phyloP scores from a whole-genome alignment of 2,113 vertebrate species.

The Oceanodroma tethys region DNA sequence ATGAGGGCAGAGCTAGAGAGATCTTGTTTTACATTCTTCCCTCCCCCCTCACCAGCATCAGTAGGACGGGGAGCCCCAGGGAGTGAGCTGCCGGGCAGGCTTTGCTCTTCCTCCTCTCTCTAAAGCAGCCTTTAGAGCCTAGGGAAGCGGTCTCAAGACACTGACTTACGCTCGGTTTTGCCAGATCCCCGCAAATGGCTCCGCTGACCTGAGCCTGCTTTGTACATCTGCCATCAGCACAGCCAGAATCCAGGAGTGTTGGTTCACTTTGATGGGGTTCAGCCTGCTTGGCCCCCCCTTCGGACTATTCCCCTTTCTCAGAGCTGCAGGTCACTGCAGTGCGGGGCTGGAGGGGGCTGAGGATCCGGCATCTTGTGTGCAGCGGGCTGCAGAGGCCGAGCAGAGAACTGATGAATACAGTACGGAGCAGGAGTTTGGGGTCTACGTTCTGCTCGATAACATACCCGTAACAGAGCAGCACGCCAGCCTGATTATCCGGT shows the following conservation, averaged over 20 bases:
- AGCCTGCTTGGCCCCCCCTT: not conserved
- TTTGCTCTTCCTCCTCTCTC: not conserved
- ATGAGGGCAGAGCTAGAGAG: not conserved
- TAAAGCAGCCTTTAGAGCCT: not conserved
- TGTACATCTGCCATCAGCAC: not conserved
- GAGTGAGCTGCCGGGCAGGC: not conserved
- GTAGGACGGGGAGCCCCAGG: not conserved
- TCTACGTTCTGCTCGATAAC: not conserved
- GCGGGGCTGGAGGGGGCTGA: not conserved
- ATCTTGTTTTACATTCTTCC: not conserved
- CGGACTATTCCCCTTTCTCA: not conserved
- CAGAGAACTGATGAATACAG: not conserved
- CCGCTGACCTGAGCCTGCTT: not conserved
- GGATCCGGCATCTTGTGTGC: fast-evolving
- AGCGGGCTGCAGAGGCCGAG: not conserved
- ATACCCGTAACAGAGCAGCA: not conserved
- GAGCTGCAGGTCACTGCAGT: not conserved
- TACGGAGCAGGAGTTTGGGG: not conserved
- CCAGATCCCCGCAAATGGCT: not conserved
- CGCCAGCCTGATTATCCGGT: not conserved
- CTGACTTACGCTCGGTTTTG: not conserved
- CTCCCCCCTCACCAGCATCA: not conserved
- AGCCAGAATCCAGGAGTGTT: not conserved
- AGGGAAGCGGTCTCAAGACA: not conserved
- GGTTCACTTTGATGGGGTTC: not conserved